Conservation (phyloP, 2,888 invertebrate species). For the Philopedon plagiatum region DNA sequence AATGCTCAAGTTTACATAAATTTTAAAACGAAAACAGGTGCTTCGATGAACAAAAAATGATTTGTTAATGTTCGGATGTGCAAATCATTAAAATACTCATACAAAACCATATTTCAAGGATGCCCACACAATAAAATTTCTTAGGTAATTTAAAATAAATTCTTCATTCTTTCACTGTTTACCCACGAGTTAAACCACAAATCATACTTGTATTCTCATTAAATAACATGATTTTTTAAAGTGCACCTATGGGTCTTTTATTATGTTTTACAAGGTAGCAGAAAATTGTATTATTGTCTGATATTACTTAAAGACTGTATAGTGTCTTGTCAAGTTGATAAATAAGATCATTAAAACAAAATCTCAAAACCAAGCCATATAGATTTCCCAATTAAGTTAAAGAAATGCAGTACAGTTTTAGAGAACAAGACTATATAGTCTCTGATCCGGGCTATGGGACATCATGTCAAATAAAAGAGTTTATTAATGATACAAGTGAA, state of each 20-base stretch:
- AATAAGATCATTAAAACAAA: too few relatives aligned
- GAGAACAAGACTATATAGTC: too few relatives aligned
- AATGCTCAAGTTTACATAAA: too few relatives aligned
- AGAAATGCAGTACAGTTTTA: too few relatives aligned
- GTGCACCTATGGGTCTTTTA: neutral
- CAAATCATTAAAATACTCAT: slow-evolving; percentile 13
- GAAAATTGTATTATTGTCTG: too few relatives aligned
- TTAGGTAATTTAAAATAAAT: slow-evolving; percentile 31
- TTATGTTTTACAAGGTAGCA: neutral
- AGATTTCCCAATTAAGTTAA: too few relatives aligned
- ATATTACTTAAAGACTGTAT: too few relatives aligned
- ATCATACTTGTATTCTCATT: slow-evolving; percentile 4
- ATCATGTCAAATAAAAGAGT: too few relatives aligned
- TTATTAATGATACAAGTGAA: too few relatives aligned
- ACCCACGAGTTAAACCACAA: slow-evolving; percentile 24
- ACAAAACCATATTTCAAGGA: slow-evolving; percentile 42
- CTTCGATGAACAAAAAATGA: slow-evolving; percentile 1
- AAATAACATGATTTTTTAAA: neutral
- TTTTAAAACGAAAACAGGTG: neutral
- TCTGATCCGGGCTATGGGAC: too few relatives aligned
- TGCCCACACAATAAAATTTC: slow-evolving; percentile 32
- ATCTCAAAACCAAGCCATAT: too few relatives aligned
- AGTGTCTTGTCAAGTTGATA: too few relatives aligned
- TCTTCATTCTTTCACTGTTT: slow-evolving; percentile 29
- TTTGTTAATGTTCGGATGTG: slow-evolving; percentile 25